These are phyloP conservation scores for Verasper variegatus DNA, from an alignment of 2,113 vertebrate species.

Conservation along the genomic window DNA sequence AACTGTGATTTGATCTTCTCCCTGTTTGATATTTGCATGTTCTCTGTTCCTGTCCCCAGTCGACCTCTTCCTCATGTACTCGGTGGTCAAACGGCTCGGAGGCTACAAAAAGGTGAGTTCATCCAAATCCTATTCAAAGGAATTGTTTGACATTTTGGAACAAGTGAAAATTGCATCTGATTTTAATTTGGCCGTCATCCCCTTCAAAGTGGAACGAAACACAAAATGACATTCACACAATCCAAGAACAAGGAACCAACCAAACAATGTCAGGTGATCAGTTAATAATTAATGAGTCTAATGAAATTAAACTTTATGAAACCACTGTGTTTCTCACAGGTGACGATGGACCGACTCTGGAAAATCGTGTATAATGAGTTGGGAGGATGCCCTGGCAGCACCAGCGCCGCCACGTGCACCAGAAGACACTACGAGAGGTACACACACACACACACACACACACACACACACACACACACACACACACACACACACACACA, in stretches of 20 bases:
- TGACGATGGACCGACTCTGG: slow-evolving; percentile 83
- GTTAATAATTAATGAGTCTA: too few relatives aligned
- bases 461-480: background rate
- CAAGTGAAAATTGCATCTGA: too few relatives aligned
- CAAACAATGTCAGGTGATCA: too few relatives aligned
- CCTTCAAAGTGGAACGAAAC: too few relatives aligned
- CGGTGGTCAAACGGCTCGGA: slow-evolving; percentile 81
- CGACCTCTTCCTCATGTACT: slow-evolving; percentile 85
- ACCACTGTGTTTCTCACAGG: slow-evolving; percentile 57
- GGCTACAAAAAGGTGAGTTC: slow-evolving; percentile 81
- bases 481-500: too few relatives aligned
- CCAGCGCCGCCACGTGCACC: slow-evolving; percentile 87
- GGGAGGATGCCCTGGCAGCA: slow-evolving; percentile 85
- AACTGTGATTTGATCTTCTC: background rate
- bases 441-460: background rate
- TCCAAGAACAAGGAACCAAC: too few relatives aligned
- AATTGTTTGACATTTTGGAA: background rate
- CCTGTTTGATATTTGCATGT: background rate
- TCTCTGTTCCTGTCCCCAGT: slow-evolving; percentile 68
- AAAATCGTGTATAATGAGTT: slow-evolving; percentile 86
- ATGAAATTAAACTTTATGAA: background rate
- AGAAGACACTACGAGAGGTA: slow-evolving; percentile 83
- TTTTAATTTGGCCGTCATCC: too few relatives aligned
- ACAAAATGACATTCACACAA: too few relatives aligned
- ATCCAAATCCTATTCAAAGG: background rate